Percentiles rank a stretch among this genome's conserved stretches.
Evolutionary conservation across 1,140 invertebrate species (phyloP).

Genomic region (Cardiocondyla obscurior): DNA sequence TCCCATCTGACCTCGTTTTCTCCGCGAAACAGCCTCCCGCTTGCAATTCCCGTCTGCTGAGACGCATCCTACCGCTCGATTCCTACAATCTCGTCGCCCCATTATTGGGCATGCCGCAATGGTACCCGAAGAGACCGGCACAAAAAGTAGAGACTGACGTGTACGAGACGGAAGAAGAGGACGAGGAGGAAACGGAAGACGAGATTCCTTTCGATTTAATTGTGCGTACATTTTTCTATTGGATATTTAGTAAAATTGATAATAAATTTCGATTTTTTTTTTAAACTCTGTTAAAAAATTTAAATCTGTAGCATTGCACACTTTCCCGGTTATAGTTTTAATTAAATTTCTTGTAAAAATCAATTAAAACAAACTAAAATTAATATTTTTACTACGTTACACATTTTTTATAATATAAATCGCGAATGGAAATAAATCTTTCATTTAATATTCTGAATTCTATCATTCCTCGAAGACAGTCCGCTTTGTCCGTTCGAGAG

Average conservation of each 20-base stretch:
- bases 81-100: constrained; percentile 75
- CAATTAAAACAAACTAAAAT: background rate
- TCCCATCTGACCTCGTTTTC: constrained; percentile 69
- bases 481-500: background rate
- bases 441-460: constrained; percentile 26
- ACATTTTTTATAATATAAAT: constrained; percentile 7
- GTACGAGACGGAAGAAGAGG: background rate
- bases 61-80: constrained; percentile 69
- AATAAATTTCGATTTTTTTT: background rate
- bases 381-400: background rate
- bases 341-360: constrained; percentile 7
- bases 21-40: constrained; percentile 69
- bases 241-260: background rate
- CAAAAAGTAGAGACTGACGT: background rate
- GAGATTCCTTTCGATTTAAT: background rate
- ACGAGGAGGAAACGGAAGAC: background rate
- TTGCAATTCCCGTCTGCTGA: constrained; percentile 71
- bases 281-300: background rate
- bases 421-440: constrained; percentile 19
- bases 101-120: constrained; percentile 71
- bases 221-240: constrained; percentile 23
- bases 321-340: background rate
- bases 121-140: constrained; percentile 31
- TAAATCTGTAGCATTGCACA: background rate
- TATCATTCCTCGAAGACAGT: background rate